A percentile compares a stretch with the other conserved stretches of the same genome.
Conservation (phyloP, 2,113 vertebrate species). For the Chunga burmeisteri region DNA sequence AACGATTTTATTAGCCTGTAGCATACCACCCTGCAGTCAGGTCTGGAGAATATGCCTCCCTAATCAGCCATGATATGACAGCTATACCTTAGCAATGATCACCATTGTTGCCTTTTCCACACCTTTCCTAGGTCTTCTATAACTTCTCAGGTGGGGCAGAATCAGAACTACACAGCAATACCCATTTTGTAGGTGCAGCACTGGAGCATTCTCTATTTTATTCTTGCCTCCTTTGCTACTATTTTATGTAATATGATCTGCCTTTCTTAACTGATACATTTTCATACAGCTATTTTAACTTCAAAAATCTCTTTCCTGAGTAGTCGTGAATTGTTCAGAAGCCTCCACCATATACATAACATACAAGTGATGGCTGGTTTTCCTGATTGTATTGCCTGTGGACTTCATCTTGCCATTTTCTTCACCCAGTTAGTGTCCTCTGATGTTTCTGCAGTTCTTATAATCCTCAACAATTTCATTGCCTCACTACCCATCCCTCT, state of each 20-base stretch:
- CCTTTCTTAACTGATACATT: not conserved
- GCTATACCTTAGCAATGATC: not conserved
- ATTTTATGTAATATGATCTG: not conserved
- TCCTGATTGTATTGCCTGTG: not conserved
- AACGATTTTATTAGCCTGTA: not conserved
- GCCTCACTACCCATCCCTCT: not conserved
- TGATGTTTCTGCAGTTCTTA: not conserved
- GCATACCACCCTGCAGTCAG: not conserved
- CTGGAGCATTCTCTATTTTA: not conserved
- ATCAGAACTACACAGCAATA: not conserved
- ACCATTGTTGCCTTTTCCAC: not conserved
- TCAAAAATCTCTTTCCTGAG: not conserved
- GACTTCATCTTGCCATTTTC: not conserved
- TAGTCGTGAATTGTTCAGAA: not conserved
- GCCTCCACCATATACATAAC: not conserved
- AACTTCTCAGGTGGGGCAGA: not conserved
- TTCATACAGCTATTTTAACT: not conserved
- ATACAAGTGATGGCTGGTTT: not conserved
- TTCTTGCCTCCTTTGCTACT: not conserved
- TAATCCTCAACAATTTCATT: not conserved
- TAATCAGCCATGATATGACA: not conserved
- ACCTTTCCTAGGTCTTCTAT: not conserved
- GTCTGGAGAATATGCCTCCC: not conserved
- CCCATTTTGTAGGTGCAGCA: not conserved
- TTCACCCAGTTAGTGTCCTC: not conserved